These are phyloP conservation scores for Sorex fumeus DNA, from an alignment of 2,113 vertebrate species.

Conservation along the genomic window DNA sequence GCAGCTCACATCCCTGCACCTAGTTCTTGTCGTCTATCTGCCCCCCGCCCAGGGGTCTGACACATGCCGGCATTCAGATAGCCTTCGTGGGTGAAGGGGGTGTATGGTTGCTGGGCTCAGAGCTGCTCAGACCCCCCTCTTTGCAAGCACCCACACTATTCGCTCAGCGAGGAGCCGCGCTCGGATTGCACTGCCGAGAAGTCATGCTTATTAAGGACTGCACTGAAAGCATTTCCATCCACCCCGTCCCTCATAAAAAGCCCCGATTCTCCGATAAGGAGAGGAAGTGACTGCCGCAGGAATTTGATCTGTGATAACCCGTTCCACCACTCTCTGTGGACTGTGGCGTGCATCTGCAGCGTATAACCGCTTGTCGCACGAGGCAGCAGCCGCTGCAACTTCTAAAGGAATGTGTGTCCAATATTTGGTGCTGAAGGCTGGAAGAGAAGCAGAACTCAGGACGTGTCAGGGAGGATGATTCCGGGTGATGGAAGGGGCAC, in stretches of 20 bases:
- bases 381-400: constrained; percentile 18
- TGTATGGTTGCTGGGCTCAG: fast-evolving
- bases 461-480: constrained; percentile 59
- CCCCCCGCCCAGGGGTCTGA: neutral
- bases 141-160: neutral
- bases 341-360: neutral
- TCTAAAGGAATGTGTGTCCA: constrained; percentile 77
- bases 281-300: constrained; percentile 81
- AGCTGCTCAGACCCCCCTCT: neutral
- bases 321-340: neutral
- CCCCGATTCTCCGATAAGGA: constrained; percentile 70
- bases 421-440: constrained; percentile 78
- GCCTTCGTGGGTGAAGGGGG: neutral
- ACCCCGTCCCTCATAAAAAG: constrained; percentile 63
- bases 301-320: constrained; percentile 81
- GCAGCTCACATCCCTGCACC: too few relatives aligned
- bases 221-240: constrained; percentile 41
- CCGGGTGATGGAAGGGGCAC: constrained; percentile 64
- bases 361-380: neutral
- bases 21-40: too few relatives aligned
- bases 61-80: neutral
- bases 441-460: constrained; percentile 71
- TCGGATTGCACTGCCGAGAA: neutral
- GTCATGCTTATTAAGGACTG: constrained; percentile 8
- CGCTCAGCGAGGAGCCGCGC: neutral